Base-by-base conservation (phyloP, 2,888 invertebrate genomes). In the Campoplex nolae region DNA sequence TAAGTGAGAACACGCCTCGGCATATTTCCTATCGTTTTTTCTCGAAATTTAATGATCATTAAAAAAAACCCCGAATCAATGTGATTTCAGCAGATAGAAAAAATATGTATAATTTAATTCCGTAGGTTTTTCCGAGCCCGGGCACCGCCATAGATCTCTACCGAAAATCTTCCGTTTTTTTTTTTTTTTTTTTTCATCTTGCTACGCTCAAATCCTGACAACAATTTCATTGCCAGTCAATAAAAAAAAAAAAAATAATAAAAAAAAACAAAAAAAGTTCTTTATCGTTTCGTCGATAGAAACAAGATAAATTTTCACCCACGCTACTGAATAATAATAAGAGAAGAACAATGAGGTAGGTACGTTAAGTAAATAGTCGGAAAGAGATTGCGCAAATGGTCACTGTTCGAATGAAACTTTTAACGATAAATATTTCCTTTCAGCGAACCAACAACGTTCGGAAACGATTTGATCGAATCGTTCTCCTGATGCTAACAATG, bases 331-430 rank as follows among this genome's bases (percentile, higher is more conserved):
- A 79, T 76, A 79, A 81, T 83, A 79, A 76, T 32, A 73, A 83
- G 8, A 74, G 75, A 65, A 74, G 9, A 73, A 85, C 58, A 82
- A 71, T 89, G 89, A 89, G 89, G 89, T 89, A 89, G 89, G 83
- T 88, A 83, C 81, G 87, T 88, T 86, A 79, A 86, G 85, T 86
- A 83, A 86, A 88, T 62, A 68, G 78, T 79, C 54, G 70, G 62
- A 62, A 82, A 65, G 67, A 85, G 77, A 58, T 68, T 75, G 65
- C 23, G 0, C 54, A 28, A 28, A 80, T 56, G 32, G 51, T n/a
- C 68, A 56, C 28, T 51, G 54, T 73, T 71, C 62, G 76, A 70
- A 35, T 62, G 74, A 68, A 68, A 82, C 23, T 23, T 48, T 9
- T 1, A 16, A 11, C 35, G 13, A 45, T 23, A 71, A 71, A 18